Conservation (phyloP, 2,797 vertebrate genomes). For the Ambastaia sidthimunki region DNA sequence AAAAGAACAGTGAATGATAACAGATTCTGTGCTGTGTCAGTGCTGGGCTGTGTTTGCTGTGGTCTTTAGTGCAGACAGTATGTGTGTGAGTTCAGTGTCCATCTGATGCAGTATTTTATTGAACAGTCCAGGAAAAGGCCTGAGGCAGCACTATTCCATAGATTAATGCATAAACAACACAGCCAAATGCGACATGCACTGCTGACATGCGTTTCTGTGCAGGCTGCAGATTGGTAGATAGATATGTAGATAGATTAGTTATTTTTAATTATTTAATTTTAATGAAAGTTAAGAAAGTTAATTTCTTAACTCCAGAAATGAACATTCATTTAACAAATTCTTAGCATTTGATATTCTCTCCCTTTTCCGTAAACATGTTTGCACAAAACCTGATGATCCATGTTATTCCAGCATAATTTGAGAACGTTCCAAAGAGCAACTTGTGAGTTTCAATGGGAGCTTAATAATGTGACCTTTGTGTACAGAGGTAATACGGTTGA, state of each 20-base stretch:
- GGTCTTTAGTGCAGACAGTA: conserved; percentile 14
- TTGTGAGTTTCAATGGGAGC: background rate
- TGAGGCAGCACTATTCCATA: conserved; percentile 63
- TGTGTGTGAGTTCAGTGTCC: conserved; percentile 68
- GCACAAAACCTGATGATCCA: background rate
- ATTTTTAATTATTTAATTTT: too few relatives aligned
- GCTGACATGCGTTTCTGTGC: background rate
- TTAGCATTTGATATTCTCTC: background rate
- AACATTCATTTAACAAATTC: background rate
- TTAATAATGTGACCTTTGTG: background rate
- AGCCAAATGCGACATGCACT: conserved; percentile 39
- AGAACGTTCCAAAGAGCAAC: background rate
- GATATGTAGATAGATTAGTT: too few relatives aligned
- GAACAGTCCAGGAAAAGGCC: conserved; percentile 75
- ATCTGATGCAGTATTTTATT: conserved; percentile 72
- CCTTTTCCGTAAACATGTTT: background rate
- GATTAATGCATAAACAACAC: conserved; percentile 73
- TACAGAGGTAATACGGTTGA: background rate
- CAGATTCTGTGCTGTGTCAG: background rate
- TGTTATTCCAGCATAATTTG: background rate
- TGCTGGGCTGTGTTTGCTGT: conserved; percentile 4
- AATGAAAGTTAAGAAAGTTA: background rate
- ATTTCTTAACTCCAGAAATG: background rate
- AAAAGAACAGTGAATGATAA: conserved; percentile 8
- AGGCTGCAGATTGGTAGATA: too few relatives aligned